A percentile compares a stretch with the other conserved stretches of the same genome.
Evolutionary conservation across 2,113 vertebrate species (phyloP).

Genomic region (Nettapus auritus): DNA sequence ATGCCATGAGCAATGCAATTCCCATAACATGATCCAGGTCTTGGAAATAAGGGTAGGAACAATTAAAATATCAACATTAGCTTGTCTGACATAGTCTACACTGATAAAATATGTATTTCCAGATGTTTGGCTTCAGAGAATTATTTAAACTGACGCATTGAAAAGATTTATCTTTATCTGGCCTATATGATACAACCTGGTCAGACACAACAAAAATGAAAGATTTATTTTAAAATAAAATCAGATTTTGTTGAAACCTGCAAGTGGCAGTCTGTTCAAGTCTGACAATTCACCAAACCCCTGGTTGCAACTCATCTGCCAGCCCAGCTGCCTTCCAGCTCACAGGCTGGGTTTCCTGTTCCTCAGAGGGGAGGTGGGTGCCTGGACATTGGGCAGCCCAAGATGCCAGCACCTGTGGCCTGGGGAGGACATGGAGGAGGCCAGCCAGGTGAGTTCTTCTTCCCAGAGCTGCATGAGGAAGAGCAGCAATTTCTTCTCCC

Average conservation of each 20-base stretch:
- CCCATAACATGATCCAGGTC: conserved; percentile 61
- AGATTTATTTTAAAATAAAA: not conserved
- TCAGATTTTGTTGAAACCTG: not conserved
- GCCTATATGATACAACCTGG: not conserved
- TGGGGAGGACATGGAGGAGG: not conserved
- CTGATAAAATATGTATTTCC: conserved; percentile 63
- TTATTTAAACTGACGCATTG: conserved; percentile 28
- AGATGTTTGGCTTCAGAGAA: conserved; percentile 45
- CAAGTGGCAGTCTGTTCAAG: not conserved
- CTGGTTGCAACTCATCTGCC: not conserved
- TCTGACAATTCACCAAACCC: not conserved
- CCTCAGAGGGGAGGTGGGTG: not conserved
- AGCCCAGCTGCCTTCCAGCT: not conserved
- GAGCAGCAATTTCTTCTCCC: not conserved
- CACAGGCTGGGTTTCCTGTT: accelerated
- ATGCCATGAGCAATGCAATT: conserved; percentile 36
- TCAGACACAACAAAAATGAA: conserved; percentile 16
- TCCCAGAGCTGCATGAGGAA: not conserved
- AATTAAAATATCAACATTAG: conserved; percentile 29
- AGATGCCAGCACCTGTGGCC: not conserved
- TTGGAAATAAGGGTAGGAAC: conserved; percentile 52
- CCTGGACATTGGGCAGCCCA: not conserved
- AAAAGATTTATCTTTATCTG: conserved; percentile 39
- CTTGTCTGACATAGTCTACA: conserved; percentile 4
- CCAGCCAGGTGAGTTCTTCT: not conserved